Base-by-base conservation (phyloP, 2,888 invertebrate genomes). In the Micoletzkya japonica region DNA sequence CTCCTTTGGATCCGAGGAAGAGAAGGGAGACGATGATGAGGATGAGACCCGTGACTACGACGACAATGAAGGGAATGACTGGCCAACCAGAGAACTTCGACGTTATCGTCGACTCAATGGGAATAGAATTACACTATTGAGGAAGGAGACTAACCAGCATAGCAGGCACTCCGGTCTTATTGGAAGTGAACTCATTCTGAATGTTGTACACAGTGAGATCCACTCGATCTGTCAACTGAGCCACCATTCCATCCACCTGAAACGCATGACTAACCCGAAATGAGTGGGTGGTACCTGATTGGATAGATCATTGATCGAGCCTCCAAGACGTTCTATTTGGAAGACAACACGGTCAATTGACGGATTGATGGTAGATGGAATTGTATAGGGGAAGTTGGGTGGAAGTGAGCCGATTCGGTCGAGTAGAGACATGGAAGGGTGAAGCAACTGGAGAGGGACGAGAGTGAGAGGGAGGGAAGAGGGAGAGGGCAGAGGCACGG, bases 271-370 rank as follows among this genome's bases (percentile, higher is more conserved):
- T 10, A 32, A 32, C 14, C 10, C 24, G 14, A 28, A 32, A 14
- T 28, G 59, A 26, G 6, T 34, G 14, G 24, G 34, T 17, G 10
- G 6, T 7, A 34, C 10, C 10, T 60, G 4, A 39, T 61, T 28
- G 50, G 24, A n/a, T 2, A 68, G 60, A 49, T 71, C 71, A 59
- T 71, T 71, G 56, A 71, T 68, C 6, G 30, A 30, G 26, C 67
- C 71, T 34, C 58, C 71, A 28, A 71, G 56, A 26, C 44, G 52
- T 32, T 70, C 49, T 28, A 77, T 74, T 60, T 80, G 80, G 36
- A 76, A 76, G 30, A 78, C 75, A 10, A 80, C 78, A 71, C 73
- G 72, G 63, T 80, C 80, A 34, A 80, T 80, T 2, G 80, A 78
- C 24, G 74, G 76, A 69, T 80, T 78, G 44, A 39, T 68, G 2